Evolutionary conservation across 2,113 vertebrate genomes (phyloP).

Genomic region (Perca flavescens): DNA sequence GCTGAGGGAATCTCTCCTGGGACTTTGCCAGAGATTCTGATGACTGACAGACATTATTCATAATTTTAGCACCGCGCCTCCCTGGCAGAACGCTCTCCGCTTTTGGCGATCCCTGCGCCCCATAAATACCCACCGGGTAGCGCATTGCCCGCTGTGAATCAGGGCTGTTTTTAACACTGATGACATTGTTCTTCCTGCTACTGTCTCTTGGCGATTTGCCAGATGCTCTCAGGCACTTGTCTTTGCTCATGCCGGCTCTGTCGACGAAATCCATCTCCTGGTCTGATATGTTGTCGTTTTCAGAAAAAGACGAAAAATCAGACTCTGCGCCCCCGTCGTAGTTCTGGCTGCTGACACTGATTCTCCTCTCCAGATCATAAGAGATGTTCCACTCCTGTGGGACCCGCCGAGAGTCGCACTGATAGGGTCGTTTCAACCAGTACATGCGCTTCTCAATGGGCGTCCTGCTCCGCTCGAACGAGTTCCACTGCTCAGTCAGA

Average conservation of each 20-base stretch:
- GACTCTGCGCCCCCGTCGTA: conserved; percentile 86
- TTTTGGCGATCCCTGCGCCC: conserved; percentile 73
- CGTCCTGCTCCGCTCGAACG: conserved; percentile 93
- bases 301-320: conserved; percentile 90
- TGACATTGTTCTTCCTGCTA: conserved; percentile 73
- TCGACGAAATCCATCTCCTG: conserved; percentile 81
- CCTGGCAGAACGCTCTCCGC: conserved; percentile 67
- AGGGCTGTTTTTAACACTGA: conserved; percentile 82
- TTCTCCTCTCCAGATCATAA: conserved; percentile 84
- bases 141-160: conserved; percentile 76
- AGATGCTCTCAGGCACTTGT: conserved; percentile 71
- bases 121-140: conserved; percentile 73
- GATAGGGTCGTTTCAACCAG: conserved; percentile 95
- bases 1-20: conserved; percentile 77
- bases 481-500: conserved; percentile 94
- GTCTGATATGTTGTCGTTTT: conserved; percentile 87
- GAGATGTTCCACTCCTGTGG: conserved; percentile 89
- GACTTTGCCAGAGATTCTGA: conserved; percentile 69
- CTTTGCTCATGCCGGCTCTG: conserved; percentile 63
- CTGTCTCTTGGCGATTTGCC: conserved; percentile 70
- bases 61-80: conserved; percentile 72
- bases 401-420: conserved; percentile 87
- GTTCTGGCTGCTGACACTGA: conserved; percentile 75
- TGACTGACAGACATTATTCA: conserved; percentile 78
- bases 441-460: conserved; percentile 97